These are phyloP conservation scores for Coelopa pilipes DNA, from an alignment of 2,888 invertebrate species.

Conservation along the genomic window DNA sequence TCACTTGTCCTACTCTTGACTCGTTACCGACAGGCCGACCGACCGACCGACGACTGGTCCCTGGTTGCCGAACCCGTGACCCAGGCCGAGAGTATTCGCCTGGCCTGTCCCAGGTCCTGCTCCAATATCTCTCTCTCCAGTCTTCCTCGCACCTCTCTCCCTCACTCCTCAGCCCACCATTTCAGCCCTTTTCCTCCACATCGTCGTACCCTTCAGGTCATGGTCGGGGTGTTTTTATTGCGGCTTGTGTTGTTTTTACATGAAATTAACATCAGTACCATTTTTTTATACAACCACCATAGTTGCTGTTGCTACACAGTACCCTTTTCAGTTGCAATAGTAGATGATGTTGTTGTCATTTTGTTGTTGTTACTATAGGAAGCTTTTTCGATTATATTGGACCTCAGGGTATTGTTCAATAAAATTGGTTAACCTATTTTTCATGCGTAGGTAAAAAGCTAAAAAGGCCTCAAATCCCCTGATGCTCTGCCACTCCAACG, in stretches of 20 bases:
- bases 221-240: not conserved
- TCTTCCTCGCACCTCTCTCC: too few relatives aligned
- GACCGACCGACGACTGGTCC: too few relatives aligned
- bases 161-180: too few relatives aligned
- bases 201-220: not conserved
- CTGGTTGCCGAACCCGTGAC: too few relatives aligned
- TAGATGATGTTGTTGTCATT: not conserved
- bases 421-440: slow-evolving; percentile 15
- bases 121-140: too few relatives aligned
- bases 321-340: not conserved
- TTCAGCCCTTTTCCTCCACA: not conserved
- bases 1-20: too few relatives aligned
- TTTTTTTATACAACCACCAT: not conserved
- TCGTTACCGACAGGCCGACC: too few relatives aligned
- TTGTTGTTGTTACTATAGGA: not conserved
- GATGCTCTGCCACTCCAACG: too few relatives aligned
- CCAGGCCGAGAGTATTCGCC: too few relatives aligned
- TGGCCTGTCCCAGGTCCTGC: too few relatives aligned
- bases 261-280: slow-evolving; percentile 15
- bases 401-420: slow-evolving; percentile 18
- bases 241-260: slow-evolving; percentile 13
- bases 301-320: not conserved
- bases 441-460: not conserved
- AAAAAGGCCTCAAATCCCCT: too few relatives aligned
- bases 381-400: slow-evolving; percentile 2